phyloP scores from a whole-genome alignment of 2,888 invertebrate species.

The Agrotis clavis region DNA sequence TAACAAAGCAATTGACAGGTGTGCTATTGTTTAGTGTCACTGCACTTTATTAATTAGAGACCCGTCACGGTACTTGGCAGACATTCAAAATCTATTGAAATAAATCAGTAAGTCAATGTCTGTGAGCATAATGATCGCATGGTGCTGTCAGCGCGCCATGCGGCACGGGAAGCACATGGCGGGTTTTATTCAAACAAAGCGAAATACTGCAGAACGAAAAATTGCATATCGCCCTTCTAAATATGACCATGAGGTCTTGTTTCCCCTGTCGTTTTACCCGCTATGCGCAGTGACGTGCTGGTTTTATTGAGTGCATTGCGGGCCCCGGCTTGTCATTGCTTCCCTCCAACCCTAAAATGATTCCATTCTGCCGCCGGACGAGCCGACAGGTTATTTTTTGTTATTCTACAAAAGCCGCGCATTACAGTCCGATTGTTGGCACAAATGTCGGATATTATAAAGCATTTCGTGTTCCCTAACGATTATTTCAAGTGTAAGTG shows the following conservation, averaged over 20 bases:
- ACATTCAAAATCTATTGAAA: slow-evolving; percentile 69
- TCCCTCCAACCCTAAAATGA: slow-evolving; percentile 90
- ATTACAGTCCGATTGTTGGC: slow-evolving; percentile 89
- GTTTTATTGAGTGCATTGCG: slow-evolving; percentile 81
- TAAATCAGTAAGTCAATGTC: slow-evolving; percentile 84
- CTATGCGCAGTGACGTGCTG: slow-evolving; percentile 60
- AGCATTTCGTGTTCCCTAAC: slow-evolving; percentile 84
- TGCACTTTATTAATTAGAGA: slow-evolving; percentile 50
- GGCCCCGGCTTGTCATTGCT: slow-evolving; percentile 88
- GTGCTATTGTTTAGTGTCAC: slow-evolving; percentile 47
- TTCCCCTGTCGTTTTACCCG: slow-evolving; percentile 43
- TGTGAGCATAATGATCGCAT: slow-evolving; percentile 79
- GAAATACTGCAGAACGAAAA: slow-evolving; percentile 43
- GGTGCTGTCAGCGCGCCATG: slow-evolving; percentile 87
- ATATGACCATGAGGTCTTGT: slow-evolving; percentile 58
- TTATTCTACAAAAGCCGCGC: slow-evolving; percentile 88
- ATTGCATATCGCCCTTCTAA: slow-evolving; percentile 45
- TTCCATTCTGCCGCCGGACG: slow-evolving; percentile 87
- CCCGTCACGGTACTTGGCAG: slow-evolving; percentile 51
- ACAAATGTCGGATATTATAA: slow-evolving; percentile 90
- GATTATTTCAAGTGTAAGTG: slow-evolving; percentile 77
- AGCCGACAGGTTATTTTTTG: slow-evolving; percentile 91
- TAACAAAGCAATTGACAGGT: slow-evolving; percentile 26
- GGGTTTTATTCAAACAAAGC: slow-evolving; percentile 75
- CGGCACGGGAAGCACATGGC: slow-evolving; percentile 86